Evolutionary conservation across 2,888 invertebrate species (phyloP), one percentile per base, ranked within the genome.

Genomic region (Athrips mouffetella): DNA sequence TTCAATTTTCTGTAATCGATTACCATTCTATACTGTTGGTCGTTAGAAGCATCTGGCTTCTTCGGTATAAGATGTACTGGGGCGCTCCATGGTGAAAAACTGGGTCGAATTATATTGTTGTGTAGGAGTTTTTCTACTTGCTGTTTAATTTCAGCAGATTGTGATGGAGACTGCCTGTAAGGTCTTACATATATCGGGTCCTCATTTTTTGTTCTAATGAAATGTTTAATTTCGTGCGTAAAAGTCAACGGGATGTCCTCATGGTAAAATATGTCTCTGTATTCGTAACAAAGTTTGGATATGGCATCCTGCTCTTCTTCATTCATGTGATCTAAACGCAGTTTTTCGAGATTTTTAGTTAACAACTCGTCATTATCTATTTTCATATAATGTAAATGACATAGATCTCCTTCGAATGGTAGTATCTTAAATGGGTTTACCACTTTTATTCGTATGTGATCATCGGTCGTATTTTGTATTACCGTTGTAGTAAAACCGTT

Each of bases 11-110:
- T 48, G 45, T 63, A 60, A 45, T 70, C 66, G 45, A 63, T 47
- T 27, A 78, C 76, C 13, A 77, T 50, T 23, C 46, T 50, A 67
- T 37, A 62, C 57, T 60, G 56, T 64, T 59, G 42, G 45, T 39
- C 51, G 52, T 48, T 41, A 59, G 48, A 45, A 20, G 45, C 45
- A 15, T 45, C 45, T 20, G 10, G 5, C 23, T 45, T 45, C 21
- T 56, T 56, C 11, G 53, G 53, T 2, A 56, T 53, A 5, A 56
- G 42, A 50, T 52, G 49, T 2, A 56, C 25, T 2, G 56, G 53
- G 2, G 50, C 47, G 7, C 41, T 39, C 56, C 56, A 56, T 8
- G 56, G 50, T 2, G 56, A 56, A n/a, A 11, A 16, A 16, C 39
- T 31, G 21, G 49, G 45, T 5, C 11, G 25, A 30, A 49, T 49